phyloP scores from a whole-genome alignment of 2,113 vertebrate species.

The Talpa occidentalis region DNA sequence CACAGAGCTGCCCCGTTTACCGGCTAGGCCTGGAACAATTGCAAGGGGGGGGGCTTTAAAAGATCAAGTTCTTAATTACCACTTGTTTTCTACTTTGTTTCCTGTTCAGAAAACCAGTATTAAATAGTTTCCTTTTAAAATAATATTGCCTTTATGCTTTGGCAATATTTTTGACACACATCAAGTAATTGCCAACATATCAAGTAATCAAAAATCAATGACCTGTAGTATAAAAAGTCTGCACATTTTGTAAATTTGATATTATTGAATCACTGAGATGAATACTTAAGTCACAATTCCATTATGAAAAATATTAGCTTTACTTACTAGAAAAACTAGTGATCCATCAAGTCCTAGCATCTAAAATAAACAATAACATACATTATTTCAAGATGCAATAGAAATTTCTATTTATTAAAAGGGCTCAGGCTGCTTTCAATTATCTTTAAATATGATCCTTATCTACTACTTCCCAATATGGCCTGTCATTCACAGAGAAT shows the following conservation, averaged over 20 bases:
- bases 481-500: background rate
- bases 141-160: background rate
- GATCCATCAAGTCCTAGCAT: constrained; percentile 98
- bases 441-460: constrained; percentile 6
- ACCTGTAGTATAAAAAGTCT: constrained; percentile 16
- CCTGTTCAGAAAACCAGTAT: constrained; percentile 15
- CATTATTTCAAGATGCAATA: constrained; percentile 49
- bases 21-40: background rate
- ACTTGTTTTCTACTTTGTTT: background rate
- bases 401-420: background rate
- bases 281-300: background rate
- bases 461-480: background rate
- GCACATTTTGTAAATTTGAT: background rate
- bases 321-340: constrained; percentile 95
- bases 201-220: constrained; percentile 42
- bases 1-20: background rate
- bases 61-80: background rate
- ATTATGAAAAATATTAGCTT: constrained; percentile 41
- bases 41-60: background rate
- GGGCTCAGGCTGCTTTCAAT: background rate
- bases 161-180: background rate
- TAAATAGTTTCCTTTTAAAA: background rate
- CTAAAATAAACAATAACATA: constrained; percentile 82
- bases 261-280: background rate
- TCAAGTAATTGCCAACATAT: background rate